phyloP scores from a whole-genome alignment of 1,140 invertebrate genomes.

The Brachionus asplanchnoidis region DNA sequence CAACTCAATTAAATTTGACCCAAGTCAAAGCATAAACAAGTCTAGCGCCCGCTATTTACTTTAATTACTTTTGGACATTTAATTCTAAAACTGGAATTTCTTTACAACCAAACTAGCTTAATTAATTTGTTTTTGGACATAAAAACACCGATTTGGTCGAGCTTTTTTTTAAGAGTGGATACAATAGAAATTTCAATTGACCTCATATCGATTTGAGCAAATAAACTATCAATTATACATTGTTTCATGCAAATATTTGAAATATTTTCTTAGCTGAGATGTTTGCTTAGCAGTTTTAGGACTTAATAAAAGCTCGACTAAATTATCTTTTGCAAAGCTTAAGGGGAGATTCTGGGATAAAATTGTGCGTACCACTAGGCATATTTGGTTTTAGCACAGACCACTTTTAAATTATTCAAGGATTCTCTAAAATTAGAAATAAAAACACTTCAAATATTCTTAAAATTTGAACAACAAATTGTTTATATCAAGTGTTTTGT shows the following conservation, averaged over 20 bases:
- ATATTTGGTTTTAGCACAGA: background rate
- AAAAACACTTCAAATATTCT: background rate
- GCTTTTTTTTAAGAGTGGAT: background rate
- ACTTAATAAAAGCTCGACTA: background rate
- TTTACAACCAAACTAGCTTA: background rate
- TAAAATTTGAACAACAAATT: background rate
- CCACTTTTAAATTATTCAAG: background rate
- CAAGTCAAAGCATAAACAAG: background rate
- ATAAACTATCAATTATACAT: background rate
- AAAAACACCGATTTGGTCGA: background rate
- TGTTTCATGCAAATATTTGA: background rate
- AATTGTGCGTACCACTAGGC: background rate
- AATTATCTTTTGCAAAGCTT: background rate
- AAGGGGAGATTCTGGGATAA: background rate
- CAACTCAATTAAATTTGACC: constrained; percentile 15
- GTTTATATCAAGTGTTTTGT: background rate
- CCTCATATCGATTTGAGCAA: background rate
- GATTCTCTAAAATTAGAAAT: background rate
- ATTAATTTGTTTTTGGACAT: constrained; percentile 10
- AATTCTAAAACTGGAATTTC: constrained; percentile 22
- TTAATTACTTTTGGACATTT: constrained; percentile 6
- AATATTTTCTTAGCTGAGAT: background rate
- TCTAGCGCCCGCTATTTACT: background rate
- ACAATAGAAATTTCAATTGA: background rate
- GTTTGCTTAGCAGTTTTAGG: background rate